Base-by-base conservation (phyloP, 64 coral and sea anemone species). In the Montipora cactus region DNA sequence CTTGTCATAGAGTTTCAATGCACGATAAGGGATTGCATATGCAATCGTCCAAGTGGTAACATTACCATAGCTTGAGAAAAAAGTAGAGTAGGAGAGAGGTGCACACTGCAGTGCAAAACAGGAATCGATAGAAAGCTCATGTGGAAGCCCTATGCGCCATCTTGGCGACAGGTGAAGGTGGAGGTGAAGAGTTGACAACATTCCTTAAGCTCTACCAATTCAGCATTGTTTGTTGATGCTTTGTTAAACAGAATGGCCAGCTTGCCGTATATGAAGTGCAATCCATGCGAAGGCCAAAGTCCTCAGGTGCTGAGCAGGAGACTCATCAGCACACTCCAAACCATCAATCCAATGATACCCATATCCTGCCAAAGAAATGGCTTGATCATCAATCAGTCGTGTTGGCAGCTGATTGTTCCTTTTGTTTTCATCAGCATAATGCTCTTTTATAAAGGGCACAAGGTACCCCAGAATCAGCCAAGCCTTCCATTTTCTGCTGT, bases 1-100 rank as follows among this genome's bases (percentile, higher is more conserved):
- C 53, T 57, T 57, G 53, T 77, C 78, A 82, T 73, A 94, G 3
- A 94, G n/a, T 48, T 74, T 81, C 67, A 80, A 52, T 53, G 78
- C 92, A 82, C 82, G 86, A 47, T 81, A 76, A 3, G 92, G 92
- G 44, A 89, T 89, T 58, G 92, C 92, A 88, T 81, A 94, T 5
- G 74, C 88, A 6, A 90, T 48, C 37, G 76, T 90, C 88, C 88
- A 90, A 9, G 53, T 57, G 11, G 53, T 57, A 57, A 57, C 53
- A 57, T 57, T 84, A 53, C 67, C 74, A 74, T 92, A 78, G 76
- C 55, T 84, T 48, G 62, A 64, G 67, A 83, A 83, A 74, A 84
- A 83, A n/a, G 84, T 18, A 46, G 49, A 46, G 21, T 44, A 77
- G 28, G 28, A 37, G 28, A 37, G 28, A 1, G 28, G 28, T 37